A percentile compares a stretch with the other conserved stretches of the same genome.
Evolutionary conservation across 1,140 invertebrate genomes (phyloP).

Genomic region (Drosophila trapezifrons): DNA sequence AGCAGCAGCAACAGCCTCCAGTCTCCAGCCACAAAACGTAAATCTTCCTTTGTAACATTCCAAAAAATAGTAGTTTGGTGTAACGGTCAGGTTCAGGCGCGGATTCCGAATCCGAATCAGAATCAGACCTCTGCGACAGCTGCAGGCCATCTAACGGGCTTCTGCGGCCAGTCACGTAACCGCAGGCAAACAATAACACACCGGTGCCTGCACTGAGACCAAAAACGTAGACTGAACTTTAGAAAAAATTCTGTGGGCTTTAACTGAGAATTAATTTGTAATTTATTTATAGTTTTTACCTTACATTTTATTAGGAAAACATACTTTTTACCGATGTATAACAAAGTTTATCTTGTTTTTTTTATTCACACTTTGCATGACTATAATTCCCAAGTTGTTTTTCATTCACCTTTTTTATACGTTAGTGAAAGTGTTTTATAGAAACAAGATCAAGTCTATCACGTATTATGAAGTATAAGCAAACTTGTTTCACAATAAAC

Average conservation of each 20-base stretch:
- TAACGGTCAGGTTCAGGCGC: conserved; percentile 62
- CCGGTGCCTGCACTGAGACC: conserved; percentile 10
- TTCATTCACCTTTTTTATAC: background rate
- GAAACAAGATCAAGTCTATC: background rate
- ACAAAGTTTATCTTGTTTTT: background rate
- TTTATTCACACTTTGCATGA: background rate
- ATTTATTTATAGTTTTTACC: too few species aligned
- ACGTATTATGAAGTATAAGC: background rate
- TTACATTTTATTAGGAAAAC: background rate
- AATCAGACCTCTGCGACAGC: conserved; percentile 57
- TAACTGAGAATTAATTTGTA: background rate
- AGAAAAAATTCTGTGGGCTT: too few species aligned
- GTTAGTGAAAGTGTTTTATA: background rate
- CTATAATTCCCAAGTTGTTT: conserved; percentile 6
- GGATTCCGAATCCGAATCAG: conserved; percentile 31
- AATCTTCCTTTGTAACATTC: conserved; percentile 38
- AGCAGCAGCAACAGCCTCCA: conserved; percentile 38
- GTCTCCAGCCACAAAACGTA: conserved; percentile 67
- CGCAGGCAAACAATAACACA: conserved; percentile 42
- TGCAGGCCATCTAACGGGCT: conserved; percentile 76
- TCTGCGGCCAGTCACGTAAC: conserved; percentile 69
- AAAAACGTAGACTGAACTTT: background rate
- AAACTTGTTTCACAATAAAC: background rate
- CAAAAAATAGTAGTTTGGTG: conserved; percentile 27
- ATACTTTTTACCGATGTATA: background rate